Conservation (phyloP, 2,888 invertebrate genomes). For the Lepidocyrtinus sp. region DNA sequence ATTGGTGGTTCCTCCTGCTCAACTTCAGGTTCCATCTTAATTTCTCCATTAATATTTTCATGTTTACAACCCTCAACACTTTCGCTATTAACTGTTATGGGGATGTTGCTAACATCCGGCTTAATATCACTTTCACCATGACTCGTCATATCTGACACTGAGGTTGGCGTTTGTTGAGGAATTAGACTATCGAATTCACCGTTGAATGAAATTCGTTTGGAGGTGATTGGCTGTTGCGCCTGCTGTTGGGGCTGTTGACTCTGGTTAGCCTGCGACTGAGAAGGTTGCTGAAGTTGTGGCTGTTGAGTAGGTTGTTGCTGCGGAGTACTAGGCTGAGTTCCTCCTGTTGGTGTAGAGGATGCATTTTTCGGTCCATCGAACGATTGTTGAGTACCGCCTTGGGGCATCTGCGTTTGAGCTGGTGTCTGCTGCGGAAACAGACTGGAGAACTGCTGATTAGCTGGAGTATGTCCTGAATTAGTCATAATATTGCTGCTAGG, state of each 20-base stretch:
- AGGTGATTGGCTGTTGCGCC: constrained; percentile 57
- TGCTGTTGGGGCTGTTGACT: constrained; percentile 15
- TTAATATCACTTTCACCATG: constrained; percentile 67
- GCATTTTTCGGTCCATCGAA: constrained; percentile 67
- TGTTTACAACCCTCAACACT: constrained; percentile 57
- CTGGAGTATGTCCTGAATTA: constrained; percentile 46
- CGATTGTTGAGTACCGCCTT: constrained; percentile 71
- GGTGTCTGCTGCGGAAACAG: constrained; percentile 45
- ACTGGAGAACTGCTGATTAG: constrained; percentile 47
- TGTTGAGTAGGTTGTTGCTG: constrained; percentile 69
- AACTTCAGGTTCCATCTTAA: constrained; percentile 77
- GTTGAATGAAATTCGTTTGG: constrained; percentile 65
- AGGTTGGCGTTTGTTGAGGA: constrained; percentile 61
- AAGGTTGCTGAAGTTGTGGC: neutral
- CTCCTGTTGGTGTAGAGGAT: constrained; percentile 66
- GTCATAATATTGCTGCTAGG: constrained; percentile 60
- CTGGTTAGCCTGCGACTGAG: neutral
- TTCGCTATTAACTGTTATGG: constrained; percentile 44
- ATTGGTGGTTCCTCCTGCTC: constrained; percentile 72
- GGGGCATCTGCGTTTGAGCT: constrained; percentile 31
- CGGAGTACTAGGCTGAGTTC: constrained; percentile 76
- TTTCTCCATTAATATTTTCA: constrained; percentile 70
- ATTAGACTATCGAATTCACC: constrained; percentile 65
- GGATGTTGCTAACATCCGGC: constrained; percentile 64
- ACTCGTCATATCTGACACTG: constrained; percentile 62